Conservation (phyloP, 2,888 invertebrate species). For the Drosophila incognita region DNA sequence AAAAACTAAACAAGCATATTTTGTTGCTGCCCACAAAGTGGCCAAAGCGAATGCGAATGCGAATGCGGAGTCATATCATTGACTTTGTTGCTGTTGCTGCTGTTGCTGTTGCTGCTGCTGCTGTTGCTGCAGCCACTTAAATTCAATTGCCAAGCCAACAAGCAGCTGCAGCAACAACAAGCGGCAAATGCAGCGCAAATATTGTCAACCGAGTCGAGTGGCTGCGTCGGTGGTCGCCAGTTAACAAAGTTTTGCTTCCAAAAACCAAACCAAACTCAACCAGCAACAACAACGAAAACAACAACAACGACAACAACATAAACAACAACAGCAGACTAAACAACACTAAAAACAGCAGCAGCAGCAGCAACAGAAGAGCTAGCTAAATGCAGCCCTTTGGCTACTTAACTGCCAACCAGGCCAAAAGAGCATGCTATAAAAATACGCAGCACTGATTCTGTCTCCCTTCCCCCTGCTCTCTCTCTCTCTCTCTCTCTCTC, state of each 20-base stretch:
- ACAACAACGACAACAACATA: conserved; percentile 23
- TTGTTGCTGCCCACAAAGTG: conserved; percentile 73
- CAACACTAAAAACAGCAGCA: conserved; percentile 22
- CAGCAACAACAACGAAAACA: conserved; percentile 15
- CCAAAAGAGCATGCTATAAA: conserved; percentile 62
- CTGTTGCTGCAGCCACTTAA: conserved; percentile 61
- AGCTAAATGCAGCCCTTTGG: conserved; percentile 57
- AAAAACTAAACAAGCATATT: conserved; percentile 68
- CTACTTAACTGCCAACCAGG: conserved; percentile 68
- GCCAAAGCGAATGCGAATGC: conserved; percentile 55
- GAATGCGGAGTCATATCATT: conserved; percentile 47
- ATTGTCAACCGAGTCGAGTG: conserved; percentile 65
- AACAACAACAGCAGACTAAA: conserved; percentile 6
- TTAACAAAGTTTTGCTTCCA: conserved; percentile 71
- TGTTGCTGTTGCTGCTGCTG: conserved; percentile 31
- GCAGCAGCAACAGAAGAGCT: conserved; percentile 18
- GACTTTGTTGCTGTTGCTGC: conserved; percentile 52
- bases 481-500: not conserved
- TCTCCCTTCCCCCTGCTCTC: conserved; percentile 2
- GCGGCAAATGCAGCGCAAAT: conserved; percentile 66
- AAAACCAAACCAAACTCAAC: conserved; percentile 47
- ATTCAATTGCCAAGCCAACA: conserved; percentile 72
- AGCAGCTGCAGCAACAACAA: conserved; percentile 41
- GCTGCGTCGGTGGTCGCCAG: conserved; percentile 52
- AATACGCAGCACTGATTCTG: conserved; percentile 45